phyloP scores from a whole-genome alignment of 2,888 invertebrate genomes.

The Noctua janthina region DNA sequence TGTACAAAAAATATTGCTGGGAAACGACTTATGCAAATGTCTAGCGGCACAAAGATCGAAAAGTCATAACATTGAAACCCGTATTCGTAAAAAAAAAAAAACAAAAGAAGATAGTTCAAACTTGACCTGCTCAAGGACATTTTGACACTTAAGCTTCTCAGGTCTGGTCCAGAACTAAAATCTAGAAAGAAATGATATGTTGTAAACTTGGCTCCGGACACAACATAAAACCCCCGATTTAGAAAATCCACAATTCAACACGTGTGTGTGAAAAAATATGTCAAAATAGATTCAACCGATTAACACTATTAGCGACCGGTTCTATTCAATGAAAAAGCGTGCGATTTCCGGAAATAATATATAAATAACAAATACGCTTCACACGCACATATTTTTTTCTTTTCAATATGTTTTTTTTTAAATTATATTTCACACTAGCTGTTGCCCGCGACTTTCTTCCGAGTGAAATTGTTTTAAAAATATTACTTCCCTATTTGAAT shows the following conservation, averaged over 20 bases:
- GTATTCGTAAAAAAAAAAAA: not conserved
- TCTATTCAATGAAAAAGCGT: not conserved
- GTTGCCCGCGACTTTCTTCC: too few species aligned
- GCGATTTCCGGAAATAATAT: conserved; percentile 20
- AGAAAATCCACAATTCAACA: conserved; percentile 5
- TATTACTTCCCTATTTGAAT: too few species aligned
- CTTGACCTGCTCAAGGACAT: too few species aligned
- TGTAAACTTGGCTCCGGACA: conserved; percentile 2
- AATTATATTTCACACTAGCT: conserved; percentile 1
- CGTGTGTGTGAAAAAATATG: not conserved
- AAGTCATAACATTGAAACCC: not conserved
- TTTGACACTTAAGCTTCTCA: not conserved
- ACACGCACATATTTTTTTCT: conserved; percentile 1
- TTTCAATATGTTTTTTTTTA: not conserved
- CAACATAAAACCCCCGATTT: not conserved
- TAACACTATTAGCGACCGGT: conserved; percentile 27
- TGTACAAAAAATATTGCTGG: not conserved
- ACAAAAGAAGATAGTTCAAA: not conserved
- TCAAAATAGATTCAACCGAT: conserved; percentile 31
- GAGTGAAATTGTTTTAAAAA: too few species aligned
- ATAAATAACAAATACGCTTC: conserved; percentile 15
- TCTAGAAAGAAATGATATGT: conserved; percentile 3
- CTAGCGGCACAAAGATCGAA: not conserved
- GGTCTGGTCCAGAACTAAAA: not conserved
- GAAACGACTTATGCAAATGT: not conserved